These are phyloP conservation scores for Pseudorectes ferrugineus DNA, from an alignment of 2,113 vertebrate genomes.

Conservation along the genomic window DNA sequence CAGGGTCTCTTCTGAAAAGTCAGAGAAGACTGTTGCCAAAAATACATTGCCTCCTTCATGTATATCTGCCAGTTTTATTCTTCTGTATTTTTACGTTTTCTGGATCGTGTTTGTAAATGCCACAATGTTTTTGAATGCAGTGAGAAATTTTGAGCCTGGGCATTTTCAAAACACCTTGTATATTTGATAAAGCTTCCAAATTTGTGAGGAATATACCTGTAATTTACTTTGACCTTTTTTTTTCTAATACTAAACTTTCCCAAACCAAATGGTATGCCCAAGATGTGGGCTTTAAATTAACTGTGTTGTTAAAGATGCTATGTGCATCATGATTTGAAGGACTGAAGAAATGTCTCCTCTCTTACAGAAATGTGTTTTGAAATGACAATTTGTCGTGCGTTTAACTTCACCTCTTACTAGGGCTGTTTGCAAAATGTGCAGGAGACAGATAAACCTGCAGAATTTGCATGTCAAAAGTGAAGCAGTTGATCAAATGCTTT, in stretches of 20 bases:
- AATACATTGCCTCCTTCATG: background rate
- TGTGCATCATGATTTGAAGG: background rate
- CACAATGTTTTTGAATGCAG: background rate
- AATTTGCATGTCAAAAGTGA: constrained; percentile 27
- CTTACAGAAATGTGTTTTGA: background rate
- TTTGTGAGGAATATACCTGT: background rate
- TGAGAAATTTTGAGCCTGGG: background rate
- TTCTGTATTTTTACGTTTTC: background rate
- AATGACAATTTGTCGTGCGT: background rate
- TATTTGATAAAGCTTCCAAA: background rate
- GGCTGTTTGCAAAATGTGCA: background rate
- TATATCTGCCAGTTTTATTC: background rate
- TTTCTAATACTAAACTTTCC: background rate
- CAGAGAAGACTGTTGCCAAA: background rate
- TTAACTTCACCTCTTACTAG: background rate
- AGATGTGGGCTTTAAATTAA: background rate
- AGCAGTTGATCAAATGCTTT: background rate
- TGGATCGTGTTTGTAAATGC: background rate
- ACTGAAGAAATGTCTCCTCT: background rate
- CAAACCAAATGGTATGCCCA: background rate
- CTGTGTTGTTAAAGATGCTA: background rate
- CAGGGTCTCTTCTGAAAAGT: background rate
- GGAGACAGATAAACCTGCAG: constrained; percentile 18
- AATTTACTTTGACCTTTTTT: background rate
- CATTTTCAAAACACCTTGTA: background rate